Evolutionary conservation across 1,140 invertebrate genomes (phyloP).

Genomic region (Argopecten irradians): DNA sequence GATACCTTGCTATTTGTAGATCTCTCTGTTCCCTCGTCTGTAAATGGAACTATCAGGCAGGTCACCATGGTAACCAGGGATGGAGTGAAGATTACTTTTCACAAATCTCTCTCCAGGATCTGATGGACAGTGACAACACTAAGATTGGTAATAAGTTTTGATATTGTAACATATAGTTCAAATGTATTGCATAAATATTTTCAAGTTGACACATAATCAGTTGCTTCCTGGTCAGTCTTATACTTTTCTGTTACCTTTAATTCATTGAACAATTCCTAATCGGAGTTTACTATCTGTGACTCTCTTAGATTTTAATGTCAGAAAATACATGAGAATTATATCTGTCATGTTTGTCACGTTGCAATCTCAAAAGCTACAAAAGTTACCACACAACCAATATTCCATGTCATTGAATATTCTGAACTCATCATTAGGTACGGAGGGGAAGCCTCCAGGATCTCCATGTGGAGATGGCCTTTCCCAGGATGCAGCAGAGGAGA

Average conservation of each 20-base stretch:
- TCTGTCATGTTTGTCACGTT: no score
- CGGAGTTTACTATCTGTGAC: no score
- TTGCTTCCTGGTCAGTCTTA: no score
- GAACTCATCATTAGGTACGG: constrained; percentile 76
- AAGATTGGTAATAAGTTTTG: constrained; percentile 84
- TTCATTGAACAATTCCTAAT: no score
- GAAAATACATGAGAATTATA: no score
- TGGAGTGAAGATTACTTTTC: constrained; percentile 89
- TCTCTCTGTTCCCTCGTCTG: constrained; percentile 95
- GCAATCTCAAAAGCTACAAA: no score
- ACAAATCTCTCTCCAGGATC: constrained; percentile 86
- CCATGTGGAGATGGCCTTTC: constrained; percentile 85
- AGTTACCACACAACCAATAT: no score
- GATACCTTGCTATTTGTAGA: constrained; percentile 76
- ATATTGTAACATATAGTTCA: no score
- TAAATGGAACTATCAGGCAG: constrained; percentile 92
- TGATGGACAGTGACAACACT: constrained; percentile 83
- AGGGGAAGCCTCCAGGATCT: constrained; percentile 85
- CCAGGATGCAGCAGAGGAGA: constrained; percentile 81
- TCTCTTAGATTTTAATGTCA: no score
- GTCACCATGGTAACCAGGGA: constrained; percentile 78
- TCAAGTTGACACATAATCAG: no score
- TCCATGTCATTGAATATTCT: background rate
- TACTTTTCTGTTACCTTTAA: no score
- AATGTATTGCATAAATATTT: no score